Conservation (phyloP, 2,888 invertebrate genomes). For the Ischnura elegans region DNA sequence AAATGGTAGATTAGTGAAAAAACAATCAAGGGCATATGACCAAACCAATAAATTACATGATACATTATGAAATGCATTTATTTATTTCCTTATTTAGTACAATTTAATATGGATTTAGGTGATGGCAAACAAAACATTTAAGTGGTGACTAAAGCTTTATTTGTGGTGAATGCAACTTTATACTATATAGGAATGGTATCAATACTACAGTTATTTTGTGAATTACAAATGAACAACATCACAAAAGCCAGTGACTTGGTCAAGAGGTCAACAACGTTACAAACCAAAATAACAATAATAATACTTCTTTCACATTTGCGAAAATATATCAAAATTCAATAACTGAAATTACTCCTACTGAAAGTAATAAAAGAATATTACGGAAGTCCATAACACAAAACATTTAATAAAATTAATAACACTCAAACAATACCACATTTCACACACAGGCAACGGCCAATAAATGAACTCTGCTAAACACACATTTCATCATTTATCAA, state of each 20-base stretch:
- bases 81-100: neutral
- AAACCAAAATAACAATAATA: conserved; percentile 64
- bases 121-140: neutral
- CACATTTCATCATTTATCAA: conserved; percentile 19
- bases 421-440: conserved; percentile 62
- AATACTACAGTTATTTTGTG: conserved; percentile 61
- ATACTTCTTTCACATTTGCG: conserved; percentile 65
- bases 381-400: conserved; percentile 44
- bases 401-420: conserved; percentile 67
- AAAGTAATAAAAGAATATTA: conserved; percentile 54
- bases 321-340: conserved; percentile 56
- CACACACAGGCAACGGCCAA: conserved; percentile 49
- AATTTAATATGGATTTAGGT: neutral
- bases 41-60: neutral
- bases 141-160: conserved; percentile 60
- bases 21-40: too few species aligned
- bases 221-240: conserved; percentile 52
- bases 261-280: conserved; percentile 63
- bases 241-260: conserved; percentile 62
- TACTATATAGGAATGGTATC: conserved; percentile 60
- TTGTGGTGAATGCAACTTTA: conserved; percentile 60
- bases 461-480: conserved; percentile 50
- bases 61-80: neutral
- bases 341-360: conserved; percentile 42
- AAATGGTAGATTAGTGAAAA: too few species aligned